These are phyloP conservation scores for Himalopsyche kuldschensis DNA, from an alignment of 2,888 invertebrate species.

Conservation along the genomic window DNA sequence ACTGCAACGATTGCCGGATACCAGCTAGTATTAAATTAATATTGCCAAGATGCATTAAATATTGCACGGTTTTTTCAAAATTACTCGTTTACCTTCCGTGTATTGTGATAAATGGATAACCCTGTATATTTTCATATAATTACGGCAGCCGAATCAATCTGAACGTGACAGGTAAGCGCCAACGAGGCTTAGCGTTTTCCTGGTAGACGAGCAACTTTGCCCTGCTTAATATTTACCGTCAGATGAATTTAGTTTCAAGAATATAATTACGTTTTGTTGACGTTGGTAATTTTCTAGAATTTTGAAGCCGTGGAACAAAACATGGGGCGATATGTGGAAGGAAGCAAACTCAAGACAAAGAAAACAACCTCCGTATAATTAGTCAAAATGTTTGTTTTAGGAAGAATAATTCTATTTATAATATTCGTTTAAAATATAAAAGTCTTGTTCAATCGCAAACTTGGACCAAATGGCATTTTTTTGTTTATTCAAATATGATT, in stretches of 20 bases:
- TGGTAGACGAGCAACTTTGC: background rate
- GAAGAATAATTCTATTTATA: background rate
- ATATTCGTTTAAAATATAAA: background rate
- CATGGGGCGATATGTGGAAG: background rate
- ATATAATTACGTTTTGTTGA: background rate
- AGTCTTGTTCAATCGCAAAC: too few species aligned
- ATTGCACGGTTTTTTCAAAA: background rate
- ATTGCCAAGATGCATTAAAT: background rate
- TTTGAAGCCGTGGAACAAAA: background rate
- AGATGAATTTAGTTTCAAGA: background rate
- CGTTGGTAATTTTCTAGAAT: background rate
- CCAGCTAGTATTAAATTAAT: too few species aligned
- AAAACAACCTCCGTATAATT: background rate
- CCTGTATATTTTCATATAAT: background rate
- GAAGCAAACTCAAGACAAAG: background rate
- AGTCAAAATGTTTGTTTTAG: background rate
- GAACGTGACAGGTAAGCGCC: background rate
- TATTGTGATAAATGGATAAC: background rate
- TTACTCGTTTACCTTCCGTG: too few species aligned
- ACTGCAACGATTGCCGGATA: too few species aligned
- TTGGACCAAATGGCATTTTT: background rate
- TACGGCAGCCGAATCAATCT: background rate
- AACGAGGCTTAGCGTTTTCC: background rate
- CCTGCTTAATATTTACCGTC: background rate
- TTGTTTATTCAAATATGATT: background rate